Evolutionary conservation across 2,797 vertebrate genomes (phyloP).

Genomic region (Pseudochromis fuscus): DNA sequence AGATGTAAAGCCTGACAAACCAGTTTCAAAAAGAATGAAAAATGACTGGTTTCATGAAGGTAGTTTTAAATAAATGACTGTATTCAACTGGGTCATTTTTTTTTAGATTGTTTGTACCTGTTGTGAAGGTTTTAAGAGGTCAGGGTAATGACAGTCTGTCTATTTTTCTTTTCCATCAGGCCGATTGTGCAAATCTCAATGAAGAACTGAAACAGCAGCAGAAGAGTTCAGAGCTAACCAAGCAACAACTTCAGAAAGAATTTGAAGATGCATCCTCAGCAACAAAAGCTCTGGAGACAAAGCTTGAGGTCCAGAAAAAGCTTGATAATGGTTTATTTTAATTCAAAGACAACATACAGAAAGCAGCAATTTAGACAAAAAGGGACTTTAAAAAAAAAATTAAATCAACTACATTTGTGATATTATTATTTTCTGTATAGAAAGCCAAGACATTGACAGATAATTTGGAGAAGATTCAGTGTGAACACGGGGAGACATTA

Average conservation of each 20-base stretch:
- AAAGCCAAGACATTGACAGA: slow-evolving; percentile 49
- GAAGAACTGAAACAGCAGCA: slow-evolving; percentile 56
- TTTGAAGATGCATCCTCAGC: slow-evolving; percentile 59
- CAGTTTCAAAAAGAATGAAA: slow-evolving; percentile 15
- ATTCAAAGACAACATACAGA: slow-evolving; percentile 11
- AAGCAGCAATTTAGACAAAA: neutral
- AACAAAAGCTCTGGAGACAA: slow-evolving; percentile 60
- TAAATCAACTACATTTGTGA: neutral
- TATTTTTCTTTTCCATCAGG: slow-evolving; percentile 58
- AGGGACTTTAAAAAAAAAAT: neutral
- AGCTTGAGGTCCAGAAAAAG: slow-evolving; percentile 55
- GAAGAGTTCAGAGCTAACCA: slow-evolving; percentile 46
- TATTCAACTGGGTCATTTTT: neutral
- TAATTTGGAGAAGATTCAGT: slow-evolving; percentile 45
- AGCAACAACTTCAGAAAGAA: slow-evolving; percentile 70
- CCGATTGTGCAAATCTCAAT: slow-evolving; percentile 47
- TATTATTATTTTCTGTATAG: slow-evolving; percentile 46
- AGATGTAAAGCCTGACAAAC: slow-evolving; percentile 23
- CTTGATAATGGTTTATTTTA: slow-evolving; percentile 23
- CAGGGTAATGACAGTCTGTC: slow-evolving; percentile 14
- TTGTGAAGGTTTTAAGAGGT: slow-evolving; percentile 22
- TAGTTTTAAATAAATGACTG: slow-evolving; percentile 21
- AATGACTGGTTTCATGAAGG: slow-evolving; percentile 20
- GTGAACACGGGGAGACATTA: slow-evolving; percentile 51
- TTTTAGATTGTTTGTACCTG: neutral